phyloP scores from a whole-genome alignment of 2,113 vertebrate genomes.

The Pteropus alecto region DNA sequence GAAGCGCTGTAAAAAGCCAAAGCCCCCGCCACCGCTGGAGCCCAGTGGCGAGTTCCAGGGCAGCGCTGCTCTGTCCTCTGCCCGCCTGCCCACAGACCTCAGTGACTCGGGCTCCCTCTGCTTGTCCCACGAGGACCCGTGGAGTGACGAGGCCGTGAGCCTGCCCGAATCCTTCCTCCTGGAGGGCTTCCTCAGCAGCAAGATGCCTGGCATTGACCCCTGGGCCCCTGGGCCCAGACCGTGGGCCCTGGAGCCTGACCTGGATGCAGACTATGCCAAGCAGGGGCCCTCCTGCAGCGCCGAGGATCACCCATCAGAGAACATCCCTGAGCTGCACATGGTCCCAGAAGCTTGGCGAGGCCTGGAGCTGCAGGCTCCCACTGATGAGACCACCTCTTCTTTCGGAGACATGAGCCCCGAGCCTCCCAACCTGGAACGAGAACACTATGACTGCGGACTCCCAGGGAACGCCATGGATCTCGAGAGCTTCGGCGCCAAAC shows the following conservation, averaged over 20 bases:
- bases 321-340: slow-evolving; percentile 73
- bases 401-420: slow-evolving; percentile 65
- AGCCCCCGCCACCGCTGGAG: slow-evolving; percentile 10
- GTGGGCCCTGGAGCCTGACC: slow-evolving; percentile 43
- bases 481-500: slow-evolving; percentile 85
- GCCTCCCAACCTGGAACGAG: slow-evolving; percentile 76
- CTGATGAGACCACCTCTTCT: slow-evolving; percentile 66
- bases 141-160: slow-evolving; percentile 88
- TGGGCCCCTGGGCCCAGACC: slow-evolving; percentile 45
- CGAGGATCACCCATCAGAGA: slow-evolving; percentile 75
- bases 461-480: slow-evolving; percentile 78
- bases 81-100: slow-evolving; percentile 77
- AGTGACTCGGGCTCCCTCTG: slow-evolving; percentile 80
- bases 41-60: neutral
- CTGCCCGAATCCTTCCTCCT: slow-evolving; percentile 88
- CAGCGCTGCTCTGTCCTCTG: neutral
- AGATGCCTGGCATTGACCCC: slow-evolving; percentile 67
- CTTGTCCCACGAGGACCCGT: slow-evolving; percentile 82
- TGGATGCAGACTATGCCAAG: neutral
- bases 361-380: slow-evolving; percentile 77
- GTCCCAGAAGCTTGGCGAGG: slow-evolving; percentile 78
- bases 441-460: neutral
- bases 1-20: slow-evolving; percentile 89
- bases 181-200: slow-evolving; percentile 87
- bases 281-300: slow-evolving; percentile 64